Conservation (phyloP, 2,888 invertebrate genomes). For the Parochlus steinenii region DNA sequence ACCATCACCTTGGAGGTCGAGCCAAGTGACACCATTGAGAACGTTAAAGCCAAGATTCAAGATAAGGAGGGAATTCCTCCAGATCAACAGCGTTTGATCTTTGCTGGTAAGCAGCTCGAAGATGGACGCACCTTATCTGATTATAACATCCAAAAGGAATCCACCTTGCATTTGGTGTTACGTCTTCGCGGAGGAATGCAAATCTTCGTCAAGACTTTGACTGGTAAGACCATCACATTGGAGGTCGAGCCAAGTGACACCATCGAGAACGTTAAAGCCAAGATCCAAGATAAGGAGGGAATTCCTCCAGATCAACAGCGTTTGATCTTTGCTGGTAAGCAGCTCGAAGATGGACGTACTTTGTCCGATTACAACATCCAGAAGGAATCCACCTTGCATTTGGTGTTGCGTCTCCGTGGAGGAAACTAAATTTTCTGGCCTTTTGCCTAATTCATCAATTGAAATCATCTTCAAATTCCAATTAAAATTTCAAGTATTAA, state of each 20-base stretch:
- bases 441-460: too few species aligned
- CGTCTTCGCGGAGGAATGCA: constrained; percentile 35
- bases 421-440: constrained; percentile 21
- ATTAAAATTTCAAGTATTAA: too few species aligned
- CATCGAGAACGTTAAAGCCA: constrained; percentile 41
- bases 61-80: constrained; percentile 41
- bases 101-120: constrained; percentile 43
- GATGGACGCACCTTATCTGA: constrained; percentile 42
- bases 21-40: constrained; percentile 41
- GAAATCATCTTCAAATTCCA: too few species aligned
- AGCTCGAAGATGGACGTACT: constrained; percentile 51
- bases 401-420: constrained; percentile 40
- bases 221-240: constrained; percentile 28
- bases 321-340: constrained; percentile 45
- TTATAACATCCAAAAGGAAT: constrained; percentile 46
- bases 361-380: constrained; percentile 51
- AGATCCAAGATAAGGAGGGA: constrained; percentile 26
- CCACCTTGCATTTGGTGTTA: constrained; percentile 38
- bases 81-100: constrained; percentile 41
- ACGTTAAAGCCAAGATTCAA: constrained; percentile 41
- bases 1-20: constrained; percentile 40
- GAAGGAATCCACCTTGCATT: constrained; percentile 41
- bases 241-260: constrained; percentile 31
- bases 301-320: constrained; percentile 41
- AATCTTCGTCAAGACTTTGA: constrained; percentile 31